These are phyloP conservation scores for Gastrophysa polygoni DNA, from an alignment of 2,888 invertebrate species.

Conservation along the genomic window DNA sequence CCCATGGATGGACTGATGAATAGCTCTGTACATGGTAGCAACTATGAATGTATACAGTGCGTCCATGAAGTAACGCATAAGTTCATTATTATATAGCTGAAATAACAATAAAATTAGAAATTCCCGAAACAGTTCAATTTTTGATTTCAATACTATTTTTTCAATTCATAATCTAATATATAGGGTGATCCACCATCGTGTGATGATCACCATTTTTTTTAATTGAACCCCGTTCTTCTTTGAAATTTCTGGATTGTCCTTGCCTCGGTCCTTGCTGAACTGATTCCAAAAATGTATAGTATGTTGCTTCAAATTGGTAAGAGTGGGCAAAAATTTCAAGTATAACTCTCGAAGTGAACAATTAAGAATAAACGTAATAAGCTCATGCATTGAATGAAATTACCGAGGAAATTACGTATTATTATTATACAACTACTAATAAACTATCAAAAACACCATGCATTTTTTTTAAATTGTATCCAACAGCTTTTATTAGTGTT, in stretches of 20 bases:
- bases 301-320: constrained; percentile 18
- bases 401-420: no score
- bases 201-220: constrained; percentile 3
- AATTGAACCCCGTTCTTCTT: constrained; percentile 7
- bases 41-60: constrained; percentile 6
- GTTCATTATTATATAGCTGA: constrained; percentile 1
- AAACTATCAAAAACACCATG: no score
- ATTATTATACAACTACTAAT: no score
- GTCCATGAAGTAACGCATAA: constrained; percentile 11
- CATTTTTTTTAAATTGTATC: no score
- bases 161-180: background rate
- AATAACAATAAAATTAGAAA: background rate
- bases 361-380: no score
- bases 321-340: constrained; percentile 16
- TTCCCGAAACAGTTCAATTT: background rate
- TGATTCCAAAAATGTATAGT: constrained; percentile 20
- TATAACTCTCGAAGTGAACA: no score
- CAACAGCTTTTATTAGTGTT: no score
- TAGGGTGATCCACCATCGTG: background rate
- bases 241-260: constrained; percentile 8
- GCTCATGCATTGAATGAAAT: no score
- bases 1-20: no score
- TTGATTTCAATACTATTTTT: background rate
- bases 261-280: constrained; percentile 9
- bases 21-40: no score